These are phyloP conservation scores for Labeo calbasu DNA, from an alignment of 2,797 vertebrate species.

Conservation along the genomic window DNA sequence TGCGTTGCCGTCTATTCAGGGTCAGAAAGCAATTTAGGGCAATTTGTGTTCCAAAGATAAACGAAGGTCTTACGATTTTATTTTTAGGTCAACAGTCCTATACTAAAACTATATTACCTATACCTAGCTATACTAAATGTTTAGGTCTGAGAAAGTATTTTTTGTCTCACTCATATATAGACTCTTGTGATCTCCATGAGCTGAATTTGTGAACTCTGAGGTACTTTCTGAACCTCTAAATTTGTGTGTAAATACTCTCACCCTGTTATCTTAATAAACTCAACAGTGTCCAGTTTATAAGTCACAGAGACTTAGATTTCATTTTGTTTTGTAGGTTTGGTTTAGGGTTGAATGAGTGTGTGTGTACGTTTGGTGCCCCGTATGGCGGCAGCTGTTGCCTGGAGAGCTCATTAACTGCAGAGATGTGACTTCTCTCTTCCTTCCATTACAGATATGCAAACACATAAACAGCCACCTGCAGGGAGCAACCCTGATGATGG, in stretches of 20 bases:
- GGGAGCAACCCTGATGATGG: slow-evolving; percentile 34
- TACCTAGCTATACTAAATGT: not conserved
- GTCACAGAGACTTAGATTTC: not conserved
- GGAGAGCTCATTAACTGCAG: slow-evolving; percentile 72
- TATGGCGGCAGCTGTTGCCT: slow-evolving; percentile 60
- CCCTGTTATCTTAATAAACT: not conserved
- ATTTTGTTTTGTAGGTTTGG: slow-evolving; percentile 2
- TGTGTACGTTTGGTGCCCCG: slow-evolving; percentile 53
- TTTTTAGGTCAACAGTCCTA: too few relatives aligned
- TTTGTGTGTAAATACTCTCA: slow-evolving; percentile 18
- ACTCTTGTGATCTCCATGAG: not conserved
- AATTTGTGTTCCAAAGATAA: too few relatives aligned
- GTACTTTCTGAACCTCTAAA: not conserved
- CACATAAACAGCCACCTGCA: slow-evolving; percentile 63
- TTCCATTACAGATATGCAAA: slow-evolving; percentile 41
- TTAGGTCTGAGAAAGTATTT: not conserved
- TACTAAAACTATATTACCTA: too few relatives aligned
- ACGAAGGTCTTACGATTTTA: too few relatives aligned
- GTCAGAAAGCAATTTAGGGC: too few relatives aligned
- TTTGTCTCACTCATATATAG: not conserved
- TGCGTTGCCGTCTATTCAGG: too few relatives aligned
- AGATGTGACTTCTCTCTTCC: slow-evolving; percentile 39
- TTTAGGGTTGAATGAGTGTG: slow-evolving; percentile 19
- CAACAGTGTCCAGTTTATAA: slow-evolving; percentile 18
- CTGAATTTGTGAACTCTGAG: slow-evolving; percentile 1